phyloP scores from a whole-genome alignment of 2,113 vertebrate genomes.

The Macrotis lagotis region DNA sequence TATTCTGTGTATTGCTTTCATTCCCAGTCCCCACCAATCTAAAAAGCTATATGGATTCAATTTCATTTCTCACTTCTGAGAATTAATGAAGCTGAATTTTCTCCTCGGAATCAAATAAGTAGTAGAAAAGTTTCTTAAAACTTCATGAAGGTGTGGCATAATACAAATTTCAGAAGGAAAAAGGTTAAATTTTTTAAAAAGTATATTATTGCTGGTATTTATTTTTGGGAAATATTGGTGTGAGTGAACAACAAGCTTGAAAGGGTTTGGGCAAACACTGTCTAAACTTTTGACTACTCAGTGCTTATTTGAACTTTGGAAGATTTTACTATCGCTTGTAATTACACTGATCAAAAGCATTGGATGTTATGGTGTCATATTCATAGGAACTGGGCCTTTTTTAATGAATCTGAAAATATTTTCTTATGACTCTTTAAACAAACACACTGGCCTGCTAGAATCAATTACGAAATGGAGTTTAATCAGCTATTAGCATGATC shows the following conservation, averaged over 20 bases:
- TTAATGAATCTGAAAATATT: neutral
- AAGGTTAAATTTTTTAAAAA: neutral
- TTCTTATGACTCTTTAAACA: neutral
- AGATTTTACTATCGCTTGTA: slow-evolving; percentile 5
- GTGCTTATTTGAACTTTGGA: neutral
- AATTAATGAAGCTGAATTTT: neutral
- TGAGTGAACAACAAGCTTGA: slow-evolving; percentile 30
- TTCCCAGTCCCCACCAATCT: neutral
- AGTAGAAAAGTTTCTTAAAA: neutral
- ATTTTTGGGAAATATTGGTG: neutral
- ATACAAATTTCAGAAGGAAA: neutral
- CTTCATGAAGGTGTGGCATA: neutral
- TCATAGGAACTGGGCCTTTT: slow-evolving; percentile 8
- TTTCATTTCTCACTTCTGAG: neutral
- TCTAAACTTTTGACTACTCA: neutral
- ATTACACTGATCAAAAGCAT: slow-evolving; percentile 2
- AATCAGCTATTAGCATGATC: neutral
- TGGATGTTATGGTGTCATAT: neutral
- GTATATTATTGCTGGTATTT: neutral
- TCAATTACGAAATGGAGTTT: neutral
- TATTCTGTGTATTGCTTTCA: neutral
- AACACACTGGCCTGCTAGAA: neutral
- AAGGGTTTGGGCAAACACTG: neutral
- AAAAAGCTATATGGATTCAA: neutral
- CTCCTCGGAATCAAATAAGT: neutral